Conservation (phyloP, 1,140 invertebrate species). For the Wasmannia auropunctata region DNA sequence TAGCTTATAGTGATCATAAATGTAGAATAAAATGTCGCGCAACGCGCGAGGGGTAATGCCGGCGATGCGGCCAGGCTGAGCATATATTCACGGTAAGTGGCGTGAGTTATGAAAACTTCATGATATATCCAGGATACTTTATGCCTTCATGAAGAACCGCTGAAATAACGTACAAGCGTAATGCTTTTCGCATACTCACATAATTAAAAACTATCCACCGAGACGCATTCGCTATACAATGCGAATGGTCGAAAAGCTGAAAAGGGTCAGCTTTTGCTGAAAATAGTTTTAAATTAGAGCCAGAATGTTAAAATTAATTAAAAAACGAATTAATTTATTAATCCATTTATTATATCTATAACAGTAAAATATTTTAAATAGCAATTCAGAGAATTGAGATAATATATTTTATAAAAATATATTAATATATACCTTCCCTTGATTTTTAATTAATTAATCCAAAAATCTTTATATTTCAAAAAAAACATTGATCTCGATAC, state of each 20-base stretch:
- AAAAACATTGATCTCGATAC: not conserved
- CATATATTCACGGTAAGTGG: constrained; percentile 72
- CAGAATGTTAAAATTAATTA: not conserved
- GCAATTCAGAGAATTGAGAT: not conserved
- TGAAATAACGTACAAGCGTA: constrained; percentile 48
- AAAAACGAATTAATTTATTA: not conserved
- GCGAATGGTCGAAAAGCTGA: not conserved
- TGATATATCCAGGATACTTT: constrained; percentile 62
- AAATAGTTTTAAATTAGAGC: not conserved
- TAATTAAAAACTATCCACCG: constrained; percentile 63
- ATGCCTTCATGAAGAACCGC: constrained; percentile 61
- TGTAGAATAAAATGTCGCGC: constrained; percentile 75
- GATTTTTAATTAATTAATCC: not conserved
- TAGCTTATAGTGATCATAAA: constrained; percentile 76
- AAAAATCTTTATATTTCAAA: not conserved
- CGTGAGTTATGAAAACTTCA: constrained; percentile 76
- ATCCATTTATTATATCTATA: not conserved
- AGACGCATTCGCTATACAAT: constrained; percentile 6
- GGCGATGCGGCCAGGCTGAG: constrained; percentile 54
- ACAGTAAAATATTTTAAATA: not conserved
- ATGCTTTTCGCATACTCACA: constrained; percentile 34
- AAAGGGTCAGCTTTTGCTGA: not conserved
- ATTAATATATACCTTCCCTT: not conserved
- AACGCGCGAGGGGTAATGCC: constrained; percentile 54
- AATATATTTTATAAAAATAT: not conserved